These are phyloP conservation scores for Halocaridina rubra DNA, from an alignment of 2,888 invertebrate genomes.

Conservation along the genomic window DNA sequence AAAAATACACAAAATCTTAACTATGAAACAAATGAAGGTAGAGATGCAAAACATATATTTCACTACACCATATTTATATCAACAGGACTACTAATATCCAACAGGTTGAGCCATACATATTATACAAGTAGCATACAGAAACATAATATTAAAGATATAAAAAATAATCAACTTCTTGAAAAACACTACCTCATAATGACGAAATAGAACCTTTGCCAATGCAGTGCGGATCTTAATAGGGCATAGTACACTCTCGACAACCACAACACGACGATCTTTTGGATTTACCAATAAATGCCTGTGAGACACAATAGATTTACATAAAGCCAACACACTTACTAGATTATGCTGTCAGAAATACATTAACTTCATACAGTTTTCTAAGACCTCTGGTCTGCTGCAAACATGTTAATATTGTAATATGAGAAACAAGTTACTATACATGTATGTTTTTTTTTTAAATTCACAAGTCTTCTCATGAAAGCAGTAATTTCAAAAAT, in stretches of 20 bases:
- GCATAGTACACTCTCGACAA: slow-evolving; percentile 90
- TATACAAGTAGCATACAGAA: neutral
- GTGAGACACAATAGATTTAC: slow-evolving; percentile 31
- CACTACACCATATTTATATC: neutral
- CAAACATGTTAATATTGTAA: no score
- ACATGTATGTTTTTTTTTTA: no score
- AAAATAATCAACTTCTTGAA: neutral
- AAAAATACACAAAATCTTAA: no score
- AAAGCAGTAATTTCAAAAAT: no score
- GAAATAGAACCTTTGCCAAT: slow-evolving; percentile 89
- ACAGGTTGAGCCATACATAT: neutral
- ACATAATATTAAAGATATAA: neutral
- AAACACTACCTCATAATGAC: slow-evolving; percentile 84
- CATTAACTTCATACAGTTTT: no score
- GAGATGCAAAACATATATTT: no score
- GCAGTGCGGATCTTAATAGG: slow-evolving; percentile 86
- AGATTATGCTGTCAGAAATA: no score
- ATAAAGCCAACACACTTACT: no score
- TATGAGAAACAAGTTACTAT: no score
- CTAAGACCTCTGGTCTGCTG: no score
- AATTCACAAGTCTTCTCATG: no score
- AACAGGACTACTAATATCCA: neutral
- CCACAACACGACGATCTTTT: slow-evolving; percentile 89
- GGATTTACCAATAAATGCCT: slow-evolving; percentile 92
- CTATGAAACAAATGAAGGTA: no score